Base-by-base conservation (phyloP, 2,888 invertebrate species). In the Thera britannica region DNA sequence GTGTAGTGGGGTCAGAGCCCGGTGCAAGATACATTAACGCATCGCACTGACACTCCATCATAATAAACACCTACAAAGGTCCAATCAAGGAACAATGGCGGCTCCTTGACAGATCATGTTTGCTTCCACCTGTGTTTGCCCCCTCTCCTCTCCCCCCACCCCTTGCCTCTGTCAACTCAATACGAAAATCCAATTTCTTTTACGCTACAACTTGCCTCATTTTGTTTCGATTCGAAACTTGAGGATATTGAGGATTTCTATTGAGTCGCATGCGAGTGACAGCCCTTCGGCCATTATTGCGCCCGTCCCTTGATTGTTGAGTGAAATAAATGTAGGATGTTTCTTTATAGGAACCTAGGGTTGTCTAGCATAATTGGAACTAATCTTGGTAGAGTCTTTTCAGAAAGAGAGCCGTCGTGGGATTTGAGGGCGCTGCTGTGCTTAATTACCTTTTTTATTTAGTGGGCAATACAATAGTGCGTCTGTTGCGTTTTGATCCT, bases 151-250 rank as follows among this genome's bases (percentile, higher is more conserved):
- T 8, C 46, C 2, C 79, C 67, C 54, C 65, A 72, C 77, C 77
- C 38, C 38, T 38, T 6, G 9, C 44, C 78, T 78, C 77, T 80
- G 86, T 86, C 89, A 87, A 88, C 89, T 89, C 89, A 88, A 90
- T 89, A 88, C 88, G 78, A 86, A 81, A 90, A 90, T 88, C 89
- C 90, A 91, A 90, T 92, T 89, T 88, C 88, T 90, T 90, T 88
- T 83, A 86, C 86, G 86, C 85, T 87, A 86, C 86, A 88, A 89
- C 84, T 87, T 84, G 82, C 81, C 83, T 90, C 89, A 88, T 90
- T 89, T 87, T 85, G 85, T 88, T 85, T 84, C 71, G 81, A 83
- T 82, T 84, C 70, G 81, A 83, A 83, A 82, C 80, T 84, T 84
- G 80, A 73, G 73, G 76, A 82, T 86, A 84, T 85, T 7, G 81